A percentile compares a stretch with the other conserved stretches of the same genome.
These are phyloP conservation scores for Varroa destructor DNA, from an alignment of 1,140 invertebrate genomes.

Conservation along the genomic window DNA sequence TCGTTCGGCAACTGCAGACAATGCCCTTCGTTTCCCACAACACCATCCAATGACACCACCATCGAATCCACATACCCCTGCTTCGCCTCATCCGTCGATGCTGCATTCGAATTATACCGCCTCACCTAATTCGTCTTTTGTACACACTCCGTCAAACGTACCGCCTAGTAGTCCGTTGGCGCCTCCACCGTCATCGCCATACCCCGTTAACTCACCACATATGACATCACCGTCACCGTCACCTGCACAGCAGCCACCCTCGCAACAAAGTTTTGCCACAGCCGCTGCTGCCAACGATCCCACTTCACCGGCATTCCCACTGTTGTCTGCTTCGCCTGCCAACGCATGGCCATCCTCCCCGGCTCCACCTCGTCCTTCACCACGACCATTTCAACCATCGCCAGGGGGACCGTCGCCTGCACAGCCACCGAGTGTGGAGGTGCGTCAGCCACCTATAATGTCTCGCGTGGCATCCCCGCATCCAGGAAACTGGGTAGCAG, in stretches of 20 bases:
- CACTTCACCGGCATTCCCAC: constrained; percentile 43
- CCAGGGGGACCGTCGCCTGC: constrained; percentile 35
- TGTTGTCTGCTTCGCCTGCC: constrained; percentile 49
- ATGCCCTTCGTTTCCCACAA: constrained; percentile 50
- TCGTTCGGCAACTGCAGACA: constrained; percentile 45
- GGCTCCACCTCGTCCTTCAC: constrained; percentile 37
- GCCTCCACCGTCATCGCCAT: constrained; percentile 57
- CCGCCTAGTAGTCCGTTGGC: constrained; percentile 49
- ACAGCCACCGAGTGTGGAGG: constrained; percentile 33
- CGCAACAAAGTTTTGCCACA: constrained; percentile 60
- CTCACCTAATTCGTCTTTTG: constrained; percentile 50
- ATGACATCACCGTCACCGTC: constrained; percentile 60
- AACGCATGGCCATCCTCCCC: constrained; percentile 65
- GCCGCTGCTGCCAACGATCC: constrained; percentile 69
- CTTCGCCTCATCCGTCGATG: constrained; percentile 56
- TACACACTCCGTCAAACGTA: constrained; percentile 21
- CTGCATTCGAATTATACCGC: constrained; percentile 37
- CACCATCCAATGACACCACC: constrained; percentile 64
- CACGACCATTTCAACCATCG: constrained; percentile 40
- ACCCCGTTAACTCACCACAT: constrained; percentile 38
- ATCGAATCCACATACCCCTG: constrained; percentile 66
- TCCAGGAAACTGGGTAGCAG: constrained; percentile 74
- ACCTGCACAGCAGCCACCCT: constrained; percentile 53
- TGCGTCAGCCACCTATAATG: constrained; percentile 35
- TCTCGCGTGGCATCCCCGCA: constrained; percentile 44